Evolutionary conservation across 2,113 vertebrate genomes (phyloP), one percentile per base, ranked within the genome.

Genomic region (Tenrec ecaudatus): DNA sequence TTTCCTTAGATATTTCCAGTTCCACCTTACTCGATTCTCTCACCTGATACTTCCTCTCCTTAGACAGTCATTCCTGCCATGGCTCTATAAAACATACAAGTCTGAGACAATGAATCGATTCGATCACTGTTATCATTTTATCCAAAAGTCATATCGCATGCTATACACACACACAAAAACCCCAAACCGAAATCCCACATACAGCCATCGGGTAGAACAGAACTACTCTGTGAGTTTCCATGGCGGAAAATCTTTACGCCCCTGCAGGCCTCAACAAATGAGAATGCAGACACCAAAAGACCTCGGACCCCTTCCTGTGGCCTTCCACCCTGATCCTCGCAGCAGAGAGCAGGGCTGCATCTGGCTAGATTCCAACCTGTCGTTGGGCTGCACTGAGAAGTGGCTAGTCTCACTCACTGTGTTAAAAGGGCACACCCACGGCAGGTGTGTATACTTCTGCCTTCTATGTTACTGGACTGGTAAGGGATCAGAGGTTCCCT

Each of bases 21-120:
- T 94, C n/a, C 0, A 7, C 6, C 19, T 43, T 15, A 47, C 4
- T 62, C 27, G 22, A 16, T 31, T 69, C 64, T 89, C 77, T 75
- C 36, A 73, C 11, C 10, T 64, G 47, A 27, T 19, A 40, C 81
- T 87, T n/a, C 64, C 4, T 29, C 25, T 71, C 83, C 10, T 12
- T 57, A 78, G 47, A 15, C 15, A 57, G 36, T 68, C 76, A 58
- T 80, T 83, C 71, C 82, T 91, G 64, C 31, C 1, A 38, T 76
- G 80, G 64, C 31, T 91, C 20, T 47, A 86, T 86, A 77, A 25
- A 77, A 25, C 40, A 73, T 71, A 75, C 5, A 62, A 71, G 71
- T 47, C 78, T 79, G 80, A 94, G 81, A 93, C n/a, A 76, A 40
- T 29, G 53, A 88, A 43, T 92, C 22, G 88, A 40, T 82, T 69